Percentiles rank a stretch among this genome's conserved stretches.
Conservation (phyloP, 2,888 invertebrate genomes). For the Arctia plantaginis region DNA sequence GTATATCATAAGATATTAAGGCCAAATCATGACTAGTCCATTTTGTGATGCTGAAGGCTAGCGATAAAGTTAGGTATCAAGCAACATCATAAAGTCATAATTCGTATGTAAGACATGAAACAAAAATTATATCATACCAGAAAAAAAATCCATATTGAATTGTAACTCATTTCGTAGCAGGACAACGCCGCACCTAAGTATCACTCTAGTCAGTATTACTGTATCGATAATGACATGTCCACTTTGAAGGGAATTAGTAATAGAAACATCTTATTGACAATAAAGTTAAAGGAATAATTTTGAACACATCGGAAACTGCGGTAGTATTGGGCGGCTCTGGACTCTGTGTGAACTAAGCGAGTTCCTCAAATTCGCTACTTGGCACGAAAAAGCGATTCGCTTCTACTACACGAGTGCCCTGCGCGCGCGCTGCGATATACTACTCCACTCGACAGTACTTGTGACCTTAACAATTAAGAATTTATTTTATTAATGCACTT, state of each 20-base stretch:
- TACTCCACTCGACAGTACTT: slow-evolving; percentile 72
- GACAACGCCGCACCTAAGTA: slow-evolving; percentile 61
- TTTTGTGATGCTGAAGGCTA: background rate
- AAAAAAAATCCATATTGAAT: slow-evolving; percentile 75
- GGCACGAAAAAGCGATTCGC: slow-evolving; percentile 75
- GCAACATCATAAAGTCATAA: background rate
- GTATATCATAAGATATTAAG: background rate
- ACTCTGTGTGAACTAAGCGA: slow-evolving; percentile 79
- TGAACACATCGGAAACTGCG: slow-evolving; percentile 42
- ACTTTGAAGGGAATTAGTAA: slow-evolving; percentile 73
- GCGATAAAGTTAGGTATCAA: background rate
- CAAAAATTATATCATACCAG: slow-evolving; percentile 69
- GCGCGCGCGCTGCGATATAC: slow-evolving; percentile 81
- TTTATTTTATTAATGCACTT: slow-evolving; percentile 85
- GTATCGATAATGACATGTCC: slow-evolving; percentile 84
- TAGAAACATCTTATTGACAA: slow-evolving; percentile 69
- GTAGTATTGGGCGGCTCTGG: slow-evolving; percentile 59
- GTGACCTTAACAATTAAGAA: slow-evolving; percentile 85
- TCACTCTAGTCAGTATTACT: slow-evolving; percentile 72
- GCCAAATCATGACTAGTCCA: background rate
- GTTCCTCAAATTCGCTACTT: slow-evolving; percentile 70
- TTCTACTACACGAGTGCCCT: slow-evolving; percentile 84
- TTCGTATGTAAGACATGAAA: slow-evolving; percentile 6
- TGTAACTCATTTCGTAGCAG: slow-evolving; percentile 79
- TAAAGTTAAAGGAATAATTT: slow-evolving; percentile 39